Base-by-base conservation (phyloP, 2,797 vertebrate genomes). In the Chiloscyllium punctatum region DNA sequence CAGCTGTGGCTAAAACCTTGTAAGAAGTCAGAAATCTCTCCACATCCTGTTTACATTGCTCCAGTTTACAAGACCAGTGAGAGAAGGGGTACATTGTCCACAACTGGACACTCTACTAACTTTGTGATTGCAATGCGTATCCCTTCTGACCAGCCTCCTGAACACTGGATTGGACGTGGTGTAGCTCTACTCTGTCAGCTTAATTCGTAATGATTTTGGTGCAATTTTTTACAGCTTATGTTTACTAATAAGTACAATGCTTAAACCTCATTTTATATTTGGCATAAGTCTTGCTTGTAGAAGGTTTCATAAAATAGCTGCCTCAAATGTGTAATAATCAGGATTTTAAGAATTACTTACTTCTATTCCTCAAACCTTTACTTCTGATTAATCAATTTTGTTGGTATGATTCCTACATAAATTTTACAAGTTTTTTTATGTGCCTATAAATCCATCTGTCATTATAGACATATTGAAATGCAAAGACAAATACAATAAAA, bases 1-100 rank as follows among this genome's bases (percentile, higher is more conserved):
- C 97, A 99, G 98, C 98, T 99, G 97, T 98, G 98, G 98, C 96
- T 99, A 23, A 98, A 98, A 96, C 98, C 98, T 0, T 97, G 98
- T 68, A 98, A 97, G 96, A 98, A 96, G 33, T 96, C 96, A 95
- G 98, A 98, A 53, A 97, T 99, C 86, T 97, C 98, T 0, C 69
- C 98, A 91, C 97, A 97, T 21, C 97, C 97, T 23, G 98, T 97
- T 91, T 98, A 98, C 18, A 1, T 98, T n/a, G 97, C 96, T 11
- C 98, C 98, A 0, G 95, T 99, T 95, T 99, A 98, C 96, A 98
- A 99, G 97, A 99, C 98, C 27, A 98, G 98, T 0, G 98, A 99
- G 97, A 97, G 98, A 72, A 97, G 98, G 11, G 98, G 98, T 9
- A 98, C 98, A 0, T 96, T 99, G 95, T 99, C 98, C 95, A 98